Evolutionary conservation across 2,888 invertebrate genomes (phyloP).

Genomic region (Tenthredo mesomela): DNA sequence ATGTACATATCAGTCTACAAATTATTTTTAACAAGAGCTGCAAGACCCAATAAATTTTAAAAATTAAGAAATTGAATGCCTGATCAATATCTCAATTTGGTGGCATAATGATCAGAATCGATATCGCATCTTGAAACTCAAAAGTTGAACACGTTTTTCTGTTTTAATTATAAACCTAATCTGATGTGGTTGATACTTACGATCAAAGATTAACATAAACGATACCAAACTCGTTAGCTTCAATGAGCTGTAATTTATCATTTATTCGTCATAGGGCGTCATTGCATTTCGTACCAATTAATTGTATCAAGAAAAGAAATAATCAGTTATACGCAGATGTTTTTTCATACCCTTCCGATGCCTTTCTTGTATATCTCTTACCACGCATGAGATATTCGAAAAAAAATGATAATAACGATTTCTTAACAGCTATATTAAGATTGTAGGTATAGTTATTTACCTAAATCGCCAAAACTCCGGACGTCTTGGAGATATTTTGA

Average conservation of each 20-base stretch:
- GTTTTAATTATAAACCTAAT: background rate
- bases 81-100: background rate
- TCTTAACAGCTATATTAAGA: background rate
- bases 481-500: conserved; percentile 57
- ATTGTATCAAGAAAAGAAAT: background rate
- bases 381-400: background rate
- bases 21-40: background rate
- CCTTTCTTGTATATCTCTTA: background rate
- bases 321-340: background rate
- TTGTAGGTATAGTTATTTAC: conserved; percentile 55
- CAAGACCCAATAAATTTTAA: background rate
- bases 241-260: background rate
- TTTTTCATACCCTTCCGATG: background rate
- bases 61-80: background rate
- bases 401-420: background rate
- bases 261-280: background rate
- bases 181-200: background rate
- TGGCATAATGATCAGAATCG: background rate
- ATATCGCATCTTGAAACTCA: background rate
- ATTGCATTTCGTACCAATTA: background rate
- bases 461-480: conserved; percentile 66
- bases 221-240: background rate
- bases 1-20: background rate
- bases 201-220: background rate
- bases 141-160: background rate